Conservation (phyloP, 2,888 invertebrate genomes). For the Notodonta ziczac region DNA sequence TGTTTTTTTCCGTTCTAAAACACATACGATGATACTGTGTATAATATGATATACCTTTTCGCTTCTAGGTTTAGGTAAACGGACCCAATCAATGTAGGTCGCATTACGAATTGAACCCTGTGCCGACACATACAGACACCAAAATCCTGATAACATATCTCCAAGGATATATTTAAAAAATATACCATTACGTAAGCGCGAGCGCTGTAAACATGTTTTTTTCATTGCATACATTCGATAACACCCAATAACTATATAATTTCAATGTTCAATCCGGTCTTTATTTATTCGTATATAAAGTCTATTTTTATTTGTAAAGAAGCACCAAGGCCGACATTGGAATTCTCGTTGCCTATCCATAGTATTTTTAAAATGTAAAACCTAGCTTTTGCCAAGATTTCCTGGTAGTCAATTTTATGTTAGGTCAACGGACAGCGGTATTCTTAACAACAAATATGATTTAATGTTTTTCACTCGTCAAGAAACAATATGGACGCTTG, state of each 20-base stretch:
- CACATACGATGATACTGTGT: not conserved
- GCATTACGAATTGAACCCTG: constrained; percentile 21
- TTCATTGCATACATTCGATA: constrained; percentile 41
- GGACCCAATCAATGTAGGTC: not conserved
- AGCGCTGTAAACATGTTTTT: constrained; percentile 56
- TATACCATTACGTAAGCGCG: constrained; percentile 47
- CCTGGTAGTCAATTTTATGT: not conserved
- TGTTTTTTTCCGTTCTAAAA: too few species aligned
- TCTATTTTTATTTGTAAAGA: not conserved
- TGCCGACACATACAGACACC: constrained; percentile 21
- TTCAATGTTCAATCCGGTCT: not conserved
- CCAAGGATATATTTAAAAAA: constrained; percentile 60
- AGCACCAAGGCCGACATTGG: constrained; percentile 27
- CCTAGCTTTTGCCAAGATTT: constrained; percentile 4
- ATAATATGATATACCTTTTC: not conserved
- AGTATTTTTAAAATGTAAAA: constrained; percentile 11
- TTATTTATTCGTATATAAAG: not conserved
- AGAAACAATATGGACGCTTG: not conserved
- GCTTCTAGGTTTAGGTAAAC: not conserved
- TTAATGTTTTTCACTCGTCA: constrained; percentile 16
- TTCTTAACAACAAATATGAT: constrained; percentile 8
- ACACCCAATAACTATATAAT: constrained; percentile 15
- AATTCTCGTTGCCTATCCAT: constrained; percentile 21
- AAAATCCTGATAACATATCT: constrained; percentile 55
- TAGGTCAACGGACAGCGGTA: not conserved